A percentile compares a stretch with the other conserved stretches of the same genome.
Conservation (phyloP, 1,140 invertebrate species). For the Lamellibrachia luymesi region DNA sequence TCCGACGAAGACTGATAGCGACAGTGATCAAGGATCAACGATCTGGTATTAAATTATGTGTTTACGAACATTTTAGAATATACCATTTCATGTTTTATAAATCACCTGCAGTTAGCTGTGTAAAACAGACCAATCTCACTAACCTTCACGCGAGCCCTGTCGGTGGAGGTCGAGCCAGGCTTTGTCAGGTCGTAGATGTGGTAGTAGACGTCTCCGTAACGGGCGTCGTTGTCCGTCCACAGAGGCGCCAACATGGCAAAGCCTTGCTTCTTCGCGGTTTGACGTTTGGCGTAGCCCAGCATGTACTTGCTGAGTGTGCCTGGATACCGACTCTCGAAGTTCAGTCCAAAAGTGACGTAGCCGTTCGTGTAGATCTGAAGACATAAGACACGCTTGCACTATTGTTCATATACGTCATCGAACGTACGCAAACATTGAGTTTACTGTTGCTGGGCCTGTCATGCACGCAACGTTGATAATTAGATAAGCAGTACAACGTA, state of each 20-base stretch:
- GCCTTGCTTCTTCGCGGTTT: background rate
- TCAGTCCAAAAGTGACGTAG: background rate
- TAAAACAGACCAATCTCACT: background rate
- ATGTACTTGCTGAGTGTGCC: background rate
- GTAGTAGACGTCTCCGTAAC: background rate
- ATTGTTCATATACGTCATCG: background rate
- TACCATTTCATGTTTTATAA: background rate
- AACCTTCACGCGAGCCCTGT: background rate
- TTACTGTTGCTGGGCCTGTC: too few species aligned
- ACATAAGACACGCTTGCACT: background rate
- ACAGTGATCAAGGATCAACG: background rate
- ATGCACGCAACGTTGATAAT: too few species aligned
- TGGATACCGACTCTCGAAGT: background rate
- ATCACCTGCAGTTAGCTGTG: background rate
- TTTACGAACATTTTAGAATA: background rate
- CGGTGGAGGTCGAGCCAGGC: background rate
- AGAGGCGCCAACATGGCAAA: background rate
- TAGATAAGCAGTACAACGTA: background rate
- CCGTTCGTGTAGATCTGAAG: background rate
- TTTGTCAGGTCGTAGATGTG: background rate
- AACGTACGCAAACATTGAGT: too few species aligned
- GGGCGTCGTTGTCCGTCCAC: background rate
- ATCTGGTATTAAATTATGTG: background rate
- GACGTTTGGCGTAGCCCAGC: background rate
- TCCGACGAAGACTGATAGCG: background rate